Base-by-base conservation (phyloP, 2,113 vertebrate genomes). In the Alosa alosa region DNA sequence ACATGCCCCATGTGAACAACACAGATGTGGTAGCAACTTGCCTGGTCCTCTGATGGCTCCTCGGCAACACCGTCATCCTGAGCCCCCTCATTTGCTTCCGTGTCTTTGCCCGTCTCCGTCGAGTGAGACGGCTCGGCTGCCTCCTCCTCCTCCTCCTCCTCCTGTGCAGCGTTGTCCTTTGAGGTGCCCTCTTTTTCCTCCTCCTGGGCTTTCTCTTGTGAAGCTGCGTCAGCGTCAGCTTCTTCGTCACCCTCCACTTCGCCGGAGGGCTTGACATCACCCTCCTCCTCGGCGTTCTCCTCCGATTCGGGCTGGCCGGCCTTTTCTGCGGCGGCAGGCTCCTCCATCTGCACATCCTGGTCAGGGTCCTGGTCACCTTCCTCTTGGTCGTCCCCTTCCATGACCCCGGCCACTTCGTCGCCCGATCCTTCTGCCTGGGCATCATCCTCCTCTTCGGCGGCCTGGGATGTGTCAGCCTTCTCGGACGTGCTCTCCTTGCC, bases 371-470 rank as follows among this genome's bases (percentile, higher is more conserved):
- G n/a, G 15, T 39, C 52, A 18, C 78, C 82, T 84, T 86, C 82
- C 10, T 84, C 88, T 82, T 84, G 88, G 4, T 87, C 82, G 41
- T 90, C 90, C 6, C 84, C 94, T 81, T 91, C 91, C 88, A 91
- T 86, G 55, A 91, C 92, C 55, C 88, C 92, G 0, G 90, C 86
- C 5, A 86, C 93, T 86, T 92, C 91, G 4, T 89, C 90, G 17
- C 82, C 84, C 18, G 84, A 83, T 3, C 60, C 85, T 7, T 45
- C 81, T 6, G 50, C 85, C 17, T 25, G 22, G 6, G 13, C 49
- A 4, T 91, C 90, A 31, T 83, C 84, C 36, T 82, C 84, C 49
- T 4, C 72, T 47, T 87, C 84, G 4, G 52, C 84, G 44, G 39
- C 39, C 49, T 88, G 86, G 1, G 68, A 50, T 41, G 78, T 68